Evolutionary conservation across 23 tunicate genomes (phyloP).

Genomic region (Aplidium turbinatum): DNA sequence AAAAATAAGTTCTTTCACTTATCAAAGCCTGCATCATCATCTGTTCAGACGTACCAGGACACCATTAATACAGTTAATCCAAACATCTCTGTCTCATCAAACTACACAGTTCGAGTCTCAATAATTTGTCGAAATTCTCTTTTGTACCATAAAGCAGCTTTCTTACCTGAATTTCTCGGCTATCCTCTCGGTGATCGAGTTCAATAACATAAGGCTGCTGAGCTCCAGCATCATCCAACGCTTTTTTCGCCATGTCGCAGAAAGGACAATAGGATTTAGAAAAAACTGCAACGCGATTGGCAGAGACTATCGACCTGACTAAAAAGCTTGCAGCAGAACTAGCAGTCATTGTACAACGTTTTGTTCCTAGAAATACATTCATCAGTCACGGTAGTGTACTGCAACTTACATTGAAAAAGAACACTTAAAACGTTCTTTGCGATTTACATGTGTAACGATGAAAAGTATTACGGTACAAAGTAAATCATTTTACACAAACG

Average conservation of each 20-base stretch:
- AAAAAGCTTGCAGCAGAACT: slow-evolving; percentile 15
- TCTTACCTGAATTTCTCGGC: slow-evolving; percentile 35
- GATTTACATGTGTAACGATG: no score
- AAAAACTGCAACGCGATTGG: slow-evolving; percentile 69
- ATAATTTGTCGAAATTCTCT: background rate
- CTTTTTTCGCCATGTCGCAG: slow-evolving; percentile 73
- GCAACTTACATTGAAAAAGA: no score
- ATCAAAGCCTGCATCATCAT: no score
- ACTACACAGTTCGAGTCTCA: no score
- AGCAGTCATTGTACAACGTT: background rate
- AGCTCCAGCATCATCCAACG: slow-evolving; percentile 60
- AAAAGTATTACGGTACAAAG: no score
- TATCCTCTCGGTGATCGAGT: slow-evolving; percentile 60
- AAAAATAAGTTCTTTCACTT: background rate
- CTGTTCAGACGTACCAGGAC: no score
- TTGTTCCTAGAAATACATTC: no score
- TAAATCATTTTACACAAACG: no score
- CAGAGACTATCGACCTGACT: slow-evolving; percentile 15
- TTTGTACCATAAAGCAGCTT: background rate
- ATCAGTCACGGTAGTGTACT: no score
- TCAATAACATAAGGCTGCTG: slow-evolving; percentile 29
- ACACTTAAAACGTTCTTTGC: no score
- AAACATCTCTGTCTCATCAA: no score
- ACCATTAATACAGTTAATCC: no score
- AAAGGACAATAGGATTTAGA: slow-evolving; percentile 86